phyloP scores from a whole-genome alignment of 1,140 invertebrate species.

The Drosophila subpulchrella region DNA sequence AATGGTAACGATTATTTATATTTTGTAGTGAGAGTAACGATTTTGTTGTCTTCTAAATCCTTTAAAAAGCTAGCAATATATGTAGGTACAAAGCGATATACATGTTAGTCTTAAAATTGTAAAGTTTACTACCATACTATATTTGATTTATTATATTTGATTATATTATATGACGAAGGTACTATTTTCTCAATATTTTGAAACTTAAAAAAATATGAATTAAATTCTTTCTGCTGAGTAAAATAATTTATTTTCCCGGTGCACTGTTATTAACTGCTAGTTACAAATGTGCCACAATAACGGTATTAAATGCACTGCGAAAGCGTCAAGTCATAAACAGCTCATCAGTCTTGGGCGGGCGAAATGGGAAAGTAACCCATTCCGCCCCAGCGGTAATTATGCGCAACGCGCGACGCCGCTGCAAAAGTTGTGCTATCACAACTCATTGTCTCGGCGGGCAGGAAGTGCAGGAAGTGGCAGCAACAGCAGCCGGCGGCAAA shows the following conservation, averaged over 20 bases:
- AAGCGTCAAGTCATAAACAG: conserved; percentile 81
- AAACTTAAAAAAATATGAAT: no score
- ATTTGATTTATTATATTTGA: no score
- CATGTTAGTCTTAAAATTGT: no score
- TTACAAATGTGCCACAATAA: conserved; percentile 67
- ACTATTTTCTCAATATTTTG: no score
- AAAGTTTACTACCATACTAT: no score
- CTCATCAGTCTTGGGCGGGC: conserved; percentile 71
- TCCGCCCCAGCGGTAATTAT: conserved; percentile 63
- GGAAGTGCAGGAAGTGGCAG: conserved; percentile 56
- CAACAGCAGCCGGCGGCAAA: conserved; percentile 66
- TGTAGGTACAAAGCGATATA: no score
- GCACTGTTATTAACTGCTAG: conserved; percentile 68
- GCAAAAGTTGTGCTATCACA: conserved; percentile 77
- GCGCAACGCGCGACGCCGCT: conserved; percentile 63
- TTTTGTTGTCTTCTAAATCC: no score
- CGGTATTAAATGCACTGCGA: conserved; percentile 71
- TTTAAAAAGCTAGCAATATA: no score
- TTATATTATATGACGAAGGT: no score
- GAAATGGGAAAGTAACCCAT: conserved; percentile 3
- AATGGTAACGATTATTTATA: no score
- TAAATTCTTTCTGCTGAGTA: no score
- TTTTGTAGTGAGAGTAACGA: no score
- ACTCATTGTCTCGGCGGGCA: conserved; percentile 75
- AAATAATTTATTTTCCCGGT: neutral